Evolutionary conservation across 2,888 invertebrate genomes (phyloP).

Genomic region (Minunthozetes semirufus): DNA sequence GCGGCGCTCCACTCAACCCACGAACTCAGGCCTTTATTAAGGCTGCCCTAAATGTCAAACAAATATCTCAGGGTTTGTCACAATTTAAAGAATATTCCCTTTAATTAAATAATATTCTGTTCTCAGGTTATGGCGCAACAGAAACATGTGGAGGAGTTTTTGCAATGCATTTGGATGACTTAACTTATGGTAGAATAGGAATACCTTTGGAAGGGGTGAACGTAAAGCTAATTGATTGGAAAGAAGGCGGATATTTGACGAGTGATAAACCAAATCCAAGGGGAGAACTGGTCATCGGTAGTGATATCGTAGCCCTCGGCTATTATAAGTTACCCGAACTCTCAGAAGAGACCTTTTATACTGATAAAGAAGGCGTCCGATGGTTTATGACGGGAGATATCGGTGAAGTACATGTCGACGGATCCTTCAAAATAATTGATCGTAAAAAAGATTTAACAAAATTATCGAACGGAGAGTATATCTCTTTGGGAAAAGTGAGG

Average conservation of each 20-base stretch:
- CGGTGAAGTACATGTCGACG: slow-evolving; percentile 85
- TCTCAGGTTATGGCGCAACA: slow-evolving; percentile 72
- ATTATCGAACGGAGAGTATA: slow-evolving; percentile 94
- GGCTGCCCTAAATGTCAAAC: slow-evolving; percentile 78
- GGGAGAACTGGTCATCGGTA: slow-evolving; percentile 77
- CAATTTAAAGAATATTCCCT: neutral
- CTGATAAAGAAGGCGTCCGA: slow-evolving; percentile 64
- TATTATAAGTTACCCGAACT: slow-evolving; percentile 64
- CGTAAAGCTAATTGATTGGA: slow-evolving; percentile 81
- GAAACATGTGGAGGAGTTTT: slow-evolving; percentile 88
- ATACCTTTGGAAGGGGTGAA: slow-evolving; percentile 54
- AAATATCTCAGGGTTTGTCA: slow-evolving; percentile 64
- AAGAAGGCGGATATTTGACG: slow-evolving; percentile 81
- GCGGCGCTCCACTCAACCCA: slow-evolving; percentile 89
- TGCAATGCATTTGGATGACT: slow-evolving; percentile 53
- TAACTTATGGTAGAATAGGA: slow-evolving; percentile 45
- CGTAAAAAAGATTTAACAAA: slow-evolving; percentile 79
- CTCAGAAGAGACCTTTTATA: slow-evolving; percentile 65
- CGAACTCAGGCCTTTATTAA: slow-evolving; percentile 91
- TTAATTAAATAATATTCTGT: neutral
- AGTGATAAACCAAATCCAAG: slow-evolving; percentile 77
- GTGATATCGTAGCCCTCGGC: slow-evolving; percentile 82
- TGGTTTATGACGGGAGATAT: slow-evolving; percentile 99
- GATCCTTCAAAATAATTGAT: slow-evolving; percentile 81
- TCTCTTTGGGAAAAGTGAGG: slow-evolving; percentile 82